Evolutionary conservation across 2,797 vertebrate genomes (phyloP).

Genomic region (Adrianichthys oophorus): DNA sequence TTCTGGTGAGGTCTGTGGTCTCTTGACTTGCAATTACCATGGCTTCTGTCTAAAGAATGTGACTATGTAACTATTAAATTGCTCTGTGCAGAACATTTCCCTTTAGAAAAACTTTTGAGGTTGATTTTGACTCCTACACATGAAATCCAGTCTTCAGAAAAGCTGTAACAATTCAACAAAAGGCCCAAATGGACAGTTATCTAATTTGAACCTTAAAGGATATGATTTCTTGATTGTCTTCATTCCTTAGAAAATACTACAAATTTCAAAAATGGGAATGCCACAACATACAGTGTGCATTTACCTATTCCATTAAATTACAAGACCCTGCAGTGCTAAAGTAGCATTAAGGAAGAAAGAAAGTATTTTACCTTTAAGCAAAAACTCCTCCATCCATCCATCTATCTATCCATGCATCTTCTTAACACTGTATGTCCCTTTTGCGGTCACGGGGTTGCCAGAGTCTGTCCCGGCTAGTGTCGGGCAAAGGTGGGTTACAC

Average conservation of each 20-base stretch:
- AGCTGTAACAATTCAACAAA: not conserved
- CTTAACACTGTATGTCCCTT: too few species aligned
- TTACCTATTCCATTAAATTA: too few species aligned
- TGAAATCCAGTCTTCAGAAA: not conserved
- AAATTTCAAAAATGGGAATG: not conserved
- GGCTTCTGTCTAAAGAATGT: conserved; percentile 22
- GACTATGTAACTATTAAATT: conserved; percentile 15
- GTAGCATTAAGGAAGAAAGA: too few species aligned
- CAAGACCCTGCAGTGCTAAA: too few species aligned
- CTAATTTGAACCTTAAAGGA: not conserved
- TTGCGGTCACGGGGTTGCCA: too few species aligned
- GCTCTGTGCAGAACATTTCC: conserved; percentile 10
- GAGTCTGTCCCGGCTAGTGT: too few species aligned
- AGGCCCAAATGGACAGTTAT: not conserved
- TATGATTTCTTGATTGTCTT: not conserved
- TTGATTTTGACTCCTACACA: not conserved
- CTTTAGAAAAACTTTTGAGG: not conserved
- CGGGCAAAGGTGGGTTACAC: too few species aligned
- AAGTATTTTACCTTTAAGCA: too few species aligned
- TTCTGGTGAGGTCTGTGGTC: conserved; percentile 23
- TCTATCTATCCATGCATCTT: too few species aligned
- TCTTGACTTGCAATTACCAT: conserved; percentile 33
- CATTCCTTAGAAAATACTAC: not conserved
- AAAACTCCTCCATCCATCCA: too few species aligned
- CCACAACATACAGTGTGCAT: too few species aligned